Base-by-base conservation (phyloP, 2,888 invertebrate species). In the Cheilosia vulpina region DNA sequence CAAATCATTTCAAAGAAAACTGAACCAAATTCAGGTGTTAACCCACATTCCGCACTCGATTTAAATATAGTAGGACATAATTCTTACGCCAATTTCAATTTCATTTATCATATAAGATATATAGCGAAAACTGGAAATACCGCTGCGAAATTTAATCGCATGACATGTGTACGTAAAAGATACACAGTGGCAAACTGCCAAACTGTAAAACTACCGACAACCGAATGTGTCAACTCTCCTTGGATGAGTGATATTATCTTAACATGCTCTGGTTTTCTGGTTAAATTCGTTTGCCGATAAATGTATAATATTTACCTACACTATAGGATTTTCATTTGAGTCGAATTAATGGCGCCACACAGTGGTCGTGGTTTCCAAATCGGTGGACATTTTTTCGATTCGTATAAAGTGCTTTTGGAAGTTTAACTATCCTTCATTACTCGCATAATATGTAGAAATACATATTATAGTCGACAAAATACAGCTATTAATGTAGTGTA, bases 21-120 rank as follows among this genome's bases (percentile, higher is more conserved):
- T 27, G 24, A 53, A 45, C 45, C 34, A 34, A 66, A 66, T 65
- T 21, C 34, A 75, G 41, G 15, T 24, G 41, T 66, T 82, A 82
- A 82, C 82, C 72, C 53, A 77, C 38, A 82, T 82, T 71, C 53
- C 45, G 41, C 24, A 75, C 60, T 60, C 65, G 53, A 60, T 27
- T 53, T 52, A 11, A 58, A 60, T 57, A 63, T 38, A 57, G 72
- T 43, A 43, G 62, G 55, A 55, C 53, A 68, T 66, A 66, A 76
- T 82, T 66, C 66, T 34, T 6, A 53, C 52, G 60, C 41, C 71
- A 77, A 53, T 53, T 57, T 58, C 31, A 65, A 58, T 71, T 76
- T 75, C 27, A 76, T 82, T 68, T 77, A 63, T 62, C 47, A 50
- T 38, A 50, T 38, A 62, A 13, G 4, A 31, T 50, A 60, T 45